Evolutionary conservation across 2,113 vertebrate genomes (phyloP).

Genomic region (Burhinus oedicnemus): DNA sequence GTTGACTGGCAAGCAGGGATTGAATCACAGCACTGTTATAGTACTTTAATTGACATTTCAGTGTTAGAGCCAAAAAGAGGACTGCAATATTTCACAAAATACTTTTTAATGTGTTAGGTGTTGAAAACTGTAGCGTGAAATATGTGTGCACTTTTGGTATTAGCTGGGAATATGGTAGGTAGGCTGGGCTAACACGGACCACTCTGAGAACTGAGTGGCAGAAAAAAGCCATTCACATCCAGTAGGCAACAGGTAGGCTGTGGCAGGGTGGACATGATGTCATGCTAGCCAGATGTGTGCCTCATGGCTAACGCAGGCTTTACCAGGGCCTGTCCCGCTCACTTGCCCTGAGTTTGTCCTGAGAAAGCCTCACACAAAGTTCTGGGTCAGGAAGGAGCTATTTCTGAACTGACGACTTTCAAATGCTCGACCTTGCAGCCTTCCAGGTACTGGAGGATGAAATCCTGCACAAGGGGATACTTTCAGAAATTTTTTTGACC

Average conservation of each 20-base stretch:
- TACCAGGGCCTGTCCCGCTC: not conserved
- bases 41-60: not conserved
- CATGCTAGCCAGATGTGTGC: not conserved
- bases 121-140: not conserved
- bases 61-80: not conserved
- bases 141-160: not conserved
- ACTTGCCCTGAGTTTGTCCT: not conserved
- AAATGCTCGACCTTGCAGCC: not conserved
- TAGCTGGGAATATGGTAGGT: not conserved
- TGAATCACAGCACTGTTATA: not conserved
- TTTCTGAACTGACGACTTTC: constrained; percentile 2
- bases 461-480: not conserved
- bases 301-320: not conserved
- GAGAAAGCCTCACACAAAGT: not conserved
- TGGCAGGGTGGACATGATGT: not conserved
- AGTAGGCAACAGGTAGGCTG: not conserved
- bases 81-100: not conserved
- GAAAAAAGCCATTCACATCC: not conserved
- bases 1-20: not conserved
- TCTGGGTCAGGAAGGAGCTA: not conserved
- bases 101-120: not conserved
- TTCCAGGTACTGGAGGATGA: not conserved
- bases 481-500: not conserved
- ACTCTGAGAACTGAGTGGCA: not conserved
- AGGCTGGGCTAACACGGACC: not conserved